These are phyloP conservation scores for Ceraclea dissimilis DNA, from an alignment of 2,888 invertebrate genomes.

Conservation along the genomic window DNA sequence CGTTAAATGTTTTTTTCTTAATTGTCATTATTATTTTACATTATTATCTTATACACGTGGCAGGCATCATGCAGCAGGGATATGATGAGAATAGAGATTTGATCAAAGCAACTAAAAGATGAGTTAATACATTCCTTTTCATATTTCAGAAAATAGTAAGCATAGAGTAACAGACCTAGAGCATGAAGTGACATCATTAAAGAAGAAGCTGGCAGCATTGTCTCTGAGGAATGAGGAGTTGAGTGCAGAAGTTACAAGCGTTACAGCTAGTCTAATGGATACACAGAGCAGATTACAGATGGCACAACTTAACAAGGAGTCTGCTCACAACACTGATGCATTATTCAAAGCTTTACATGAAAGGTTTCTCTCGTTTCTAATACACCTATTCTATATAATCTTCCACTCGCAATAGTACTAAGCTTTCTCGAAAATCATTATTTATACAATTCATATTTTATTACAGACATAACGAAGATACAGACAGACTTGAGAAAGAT, in stretches of 20 bases:
- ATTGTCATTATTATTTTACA: too few species aligned
- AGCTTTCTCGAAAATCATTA: too few species aligned
- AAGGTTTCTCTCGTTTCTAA: conserved; percentile 31
- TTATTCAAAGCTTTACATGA: conserved; percentile 46
- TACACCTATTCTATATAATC: neutral
- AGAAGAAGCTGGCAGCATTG: conserved; percentile 34
- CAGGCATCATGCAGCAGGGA: too few species aligned
- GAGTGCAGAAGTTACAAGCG: conserved; percentile 38
- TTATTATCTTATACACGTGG: too few species aligned
- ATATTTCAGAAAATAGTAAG: conserved; percentile 38
- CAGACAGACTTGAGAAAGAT: conserved; percentile 47
- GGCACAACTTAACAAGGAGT: conserved; percentile 33
- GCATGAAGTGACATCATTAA: conserved; percentile 35
- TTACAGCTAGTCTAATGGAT: conserved; percentile 40
- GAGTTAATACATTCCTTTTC: neutral
- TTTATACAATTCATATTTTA: conserved; percentile 17
- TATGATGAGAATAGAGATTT: too few species aligned
- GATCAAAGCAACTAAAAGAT: too few species aligned
- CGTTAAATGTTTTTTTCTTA: too few species aligned
- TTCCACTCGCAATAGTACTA: neutral
- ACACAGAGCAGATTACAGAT: conserved; percentile 42
- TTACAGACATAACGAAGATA: conserved; percentile 44
- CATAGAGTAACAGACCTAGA: conserved; percentile 41
- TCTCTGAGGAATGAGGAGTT: conserved; percentile 42
- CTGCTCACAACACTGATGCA: conserved; percentile 42